Percentiles rank a stretch among this genome's conserved stretches.
Evolutionary conservation across 2,888 invertebrate genomes (phyloP).

Genomic region (Drosophila eohydei): DNA sequence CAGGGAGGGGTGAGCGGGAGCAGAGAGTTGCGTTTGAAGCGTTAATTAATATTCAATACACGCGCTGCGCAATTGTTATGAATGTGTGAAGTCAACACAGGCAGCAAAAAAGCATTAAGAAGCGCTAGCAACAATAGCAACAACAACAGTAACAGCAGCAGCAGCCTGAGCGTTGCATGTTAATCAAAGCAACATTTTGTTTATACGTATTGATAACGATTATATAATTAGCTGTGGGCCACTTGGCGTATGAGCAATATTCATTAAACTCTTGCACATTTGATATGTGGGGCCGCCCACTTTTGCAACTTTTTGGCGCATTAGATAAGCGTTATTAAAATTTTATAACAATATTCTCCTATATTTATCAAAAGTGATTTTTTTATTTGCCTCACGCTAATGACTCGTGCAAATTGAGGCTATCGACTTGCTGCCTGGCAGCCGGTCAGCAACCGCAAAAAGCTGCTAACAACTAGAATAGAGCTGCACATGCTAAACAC

Average conservation of each 20-base stretch:
- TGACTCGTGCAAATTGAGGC: conserved; percentile 43
- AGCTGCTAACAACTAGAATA: conserved; percentile 32
- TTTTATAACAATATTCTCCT: conserved; percentile 11
- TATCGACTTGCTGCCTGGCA: neutral
- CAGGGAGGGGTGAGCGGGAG: neutral
- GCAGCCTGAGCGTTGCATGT: conserved; percentile 57
- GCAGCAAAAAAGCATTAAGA: conserved; percentile 64
- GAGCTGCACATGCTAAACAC: conserved; percentile 29
- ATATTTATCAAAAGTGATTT: neutral
- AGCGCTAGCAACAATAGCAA: conserved; percentile 44
- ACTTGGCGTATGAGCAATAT: conserved; percentile 51
- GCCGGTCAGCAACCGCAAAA: conserved; percentile 52
- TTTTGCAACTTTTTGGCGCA: conserved; percentile 22
- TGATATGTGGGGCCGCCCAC: conserved; percentile 7
- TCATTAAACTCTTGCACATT: conserved; percentile 30
- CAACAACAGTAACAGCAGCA: conserved; percentile 13
- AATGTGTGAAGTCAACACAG: conserved; percentile 68
- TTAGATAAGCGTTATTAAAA: conserved; percentile 52
- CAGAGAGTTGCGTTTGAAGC: neutral
- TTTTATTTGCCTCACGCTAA: conserved; percentile 35
- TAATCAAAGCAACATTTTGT: conserved; percentile 48
- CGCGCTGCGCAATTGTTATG: conserved; percentile 79
- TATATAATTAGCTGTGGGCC: conserved; percentile 66
- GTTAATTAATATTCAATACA: conserved; percentile 77
- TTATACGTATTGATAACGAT: conserved; percentile 41